Evolutionary conservation across 2,797 vertebrate genomes (phyloP).

Genomic region (Euthynnus affinis): DNA sequence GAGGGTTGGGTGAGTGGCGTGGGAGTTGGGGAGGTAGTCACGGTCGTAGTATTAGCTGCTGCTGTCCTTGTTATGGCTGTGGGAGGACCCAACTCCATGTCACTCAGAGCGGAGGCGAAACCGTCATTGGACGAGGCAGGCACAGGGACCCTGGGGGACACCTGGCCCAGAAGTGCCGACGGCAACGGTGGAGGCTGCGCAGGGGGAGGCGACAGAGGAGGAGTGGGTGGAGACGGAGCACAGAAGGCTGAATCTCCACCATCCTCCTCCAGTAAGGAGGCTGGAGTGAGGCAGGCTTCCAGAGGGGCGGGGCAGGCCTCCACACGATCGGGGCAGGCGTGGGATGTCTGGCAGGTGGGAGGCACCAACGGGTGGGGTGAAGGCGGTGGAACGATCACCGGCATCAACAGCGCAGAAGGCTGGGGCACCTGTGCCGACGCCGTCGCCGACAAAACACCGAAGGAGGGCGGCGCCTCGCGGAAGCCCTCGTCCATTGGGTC

Average conservation of each 20-base stretch:
- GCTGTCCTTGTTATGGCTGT: constrained; percentile 79
- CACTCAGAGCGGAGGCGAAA: constrained; percentile 92
- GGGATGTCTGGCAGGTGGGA: constrained; percentile 83
- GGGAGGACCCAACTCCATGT: constrained; percentile 92
- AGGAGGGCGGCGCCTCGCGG: constrained; percentile 91
- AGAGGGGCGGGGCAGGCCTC: constrained; percentile 89
- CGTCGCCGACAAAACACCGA: constrained; percentile 84
- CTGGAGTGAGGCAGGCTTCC: constrained; percentile 96
- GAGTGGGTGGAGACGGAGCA: constrained; percentile 85
- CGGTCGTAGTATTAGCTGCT: constrained; percentile 76
- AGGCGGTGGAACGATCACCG: constrained; percentile 77
- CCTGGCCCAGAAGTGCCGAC: constrained; percentile 61
- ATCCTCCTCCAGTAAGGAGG: constrained; percentile 96
- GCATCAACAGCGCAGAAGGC: constrained; percentile 83
- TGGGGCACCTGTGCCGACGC: constrained; percentile 82
- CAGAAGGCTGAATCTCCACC: constrained; percentile 87
- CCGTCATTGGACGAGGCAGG: constrained; percentile 86
- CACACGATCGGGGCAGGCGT: constrained; percentile 82
- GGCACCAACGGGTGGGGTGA: constrained; percentile 89
- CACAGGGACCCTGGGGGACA: constrained; percentile 74
- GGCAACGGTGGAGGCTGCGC: constrained; percentile 71
- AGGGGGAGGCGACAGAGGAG: constrained; percentile 78
- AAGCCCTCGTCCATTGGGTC: constrained; percentile 90
- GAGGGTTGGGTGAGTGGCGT: constrained; percentile 76
- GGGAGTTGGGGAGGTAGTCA: constrained; percentile 92